Percentiles rank a stretch among this genome's conserved stretches.
Evolutionary conservation across 2,888 invertebrate species (phyloP).

Genomic region (Tinea semifulvella): DNA sequence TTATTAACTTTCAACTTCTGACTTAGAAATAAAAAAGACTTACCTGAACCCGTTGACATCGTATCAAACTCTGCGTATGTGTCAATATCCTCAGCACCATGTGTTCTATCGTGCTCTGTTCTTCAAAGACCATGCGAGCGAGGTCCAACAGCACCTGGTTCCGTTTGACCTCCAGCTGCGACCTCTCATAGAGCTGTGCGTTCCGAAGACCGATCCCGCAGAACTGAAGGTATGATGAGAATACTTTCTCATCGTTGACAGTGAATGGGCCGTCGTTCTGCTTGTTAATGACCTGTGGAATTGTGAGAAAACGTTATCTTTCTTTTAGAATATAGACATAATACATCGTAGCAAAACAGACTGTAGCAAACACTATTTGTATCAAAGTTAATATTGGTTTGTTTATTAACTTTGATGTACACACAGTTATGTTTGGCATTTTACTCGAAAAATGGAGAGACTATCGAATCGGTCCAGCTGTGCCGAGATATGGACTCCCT

Average conservation of each 20-base stretch:
- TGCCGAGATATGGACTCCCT: too few relatives aligned
- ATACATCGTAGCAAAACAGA: neutral
- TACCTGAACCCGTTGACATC: constrained; percentile 95
- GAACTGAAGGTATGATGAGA: constrained; percentile 92
- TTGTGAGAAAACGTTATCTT: constrained; percentile 8
- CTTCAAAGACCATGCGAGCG: constrained; percentile 96
- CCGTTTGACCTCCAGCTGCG: constrained; percentile 92
- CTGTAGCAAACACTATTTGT: too few relatives aligned
- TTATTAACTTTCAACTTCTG: too few relatives aligned
- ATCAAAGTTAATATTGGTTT: too few relatives aligned
- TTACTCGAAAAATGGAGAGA: too few relatives aligned
- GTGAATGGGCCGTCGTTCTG: constrained; percentile 86
- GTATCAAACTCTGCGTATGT: constrained; percentile 92
- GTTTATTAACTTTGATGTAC: too few relatives aligned
- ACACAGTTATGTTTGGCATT: too few relatives aligned
- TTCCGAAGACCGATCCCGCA: constrained; percentile 95
- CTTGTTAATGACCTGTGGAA: constrained; percentile 84
- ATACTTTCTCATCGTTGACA: constrained; percentile 88
- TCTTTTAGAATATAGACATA: neutral
- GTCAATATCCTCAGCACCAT: constrained; percentile 93
- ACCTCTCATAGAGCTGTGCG: constrained; percentile 95
- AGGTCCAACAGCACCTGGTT: constrained; percentile 94
- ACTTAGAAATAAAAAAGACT: constrained; percentile 25
- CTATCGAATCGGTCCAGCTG: too few relatives aligned
- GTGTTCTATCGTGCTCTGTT: constrained; percentile 95